Evolutionary conservation across 2,888 invertebrate genomes (phyloP).

Genomic region (Laothoe populi): DNA sequence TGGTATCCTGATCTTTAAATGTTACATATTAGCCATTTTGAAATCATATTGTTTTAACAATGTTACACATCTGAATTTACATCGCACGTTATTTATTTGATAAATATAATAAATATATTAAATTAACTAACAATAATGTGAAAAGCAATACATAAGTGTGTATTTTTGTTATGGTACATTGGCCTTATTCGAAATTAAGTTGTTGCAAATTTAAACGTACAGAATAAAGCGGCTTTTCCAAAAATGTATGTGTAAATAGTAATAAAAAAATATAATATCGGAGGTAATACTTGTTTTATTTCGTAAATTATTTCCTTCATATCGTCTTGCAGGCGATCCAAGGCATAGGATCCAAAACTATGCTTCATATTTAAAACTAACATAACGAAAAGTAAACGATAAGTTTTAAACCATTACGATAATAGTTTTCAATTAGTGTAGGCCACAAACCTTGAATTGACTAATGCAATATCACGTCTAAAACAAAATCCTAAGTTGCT

Average conservation of each 20-base stretch:
- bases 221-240: conserved; percentile 61
- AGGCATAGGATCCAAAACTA: too few species aligned
- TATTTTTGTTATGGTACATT: conserved; percentile 50
- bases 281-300: conserved; percentile 38
- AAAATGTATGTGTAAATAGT: conserved; percentile 69
- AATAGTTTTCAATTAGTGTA: too few species aligned
- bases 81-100: background rate
- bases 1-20: too few species aligned
- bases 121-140: conserved; percentile 21
- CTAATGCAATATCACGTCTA: too few species aligned
- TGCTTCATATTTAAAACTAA: too few species aligned
- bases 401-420: too few species aligned
- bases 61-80: background rate
- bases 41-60: background rate
- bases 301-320: background rate
- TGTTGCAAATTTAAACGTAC: conserved; percentile 59
- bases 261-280: conserved; percentile 54
- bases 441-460: too few species aligned
- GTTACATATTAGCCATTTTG: background rate
- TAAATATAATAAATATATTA: background rate
- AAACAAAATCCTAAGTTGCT: too few species aligned
- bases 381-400: too few species aligned
- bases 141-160: conserved; percentile 30
- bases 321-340: too few species aligned
- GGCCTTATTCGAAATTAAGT: conserved; percentile 68